A percentile compares a stretch with the other conserved stretches of the same genome.
Evolutionary conservation across 2,888 invertebrate genomes (phyloP).

Genomic region (Trachelus stipa): DNA sequence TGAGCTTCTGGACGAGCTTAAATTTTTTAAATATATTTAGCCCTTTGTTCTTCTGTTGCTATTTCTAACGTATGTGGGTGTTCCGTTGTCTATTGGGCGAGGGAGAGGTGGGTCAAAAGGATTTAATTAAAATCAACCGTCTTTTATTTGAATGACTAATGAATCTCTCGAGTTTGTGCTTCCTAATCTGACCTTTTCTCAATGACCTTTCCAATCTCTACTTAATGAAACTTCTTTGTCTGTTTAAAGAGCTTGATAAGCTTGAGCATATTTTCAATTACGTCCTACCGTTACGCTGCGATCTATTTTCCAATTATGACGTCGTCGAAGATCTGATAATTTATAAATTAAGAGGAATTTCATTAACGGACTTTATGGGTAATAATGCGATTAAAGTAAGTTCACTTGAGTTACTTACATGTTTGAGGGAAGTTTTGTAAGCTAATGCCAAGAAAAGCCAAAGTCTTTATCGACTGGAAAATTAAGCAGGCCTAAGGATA

Average conservation of each 20-base stretch:
- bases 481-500: not conserved
- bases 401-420: not conserved
- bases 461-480: not conserved
- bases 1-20: not conserved
- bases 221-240: not conserved
- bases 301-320: not conserved
- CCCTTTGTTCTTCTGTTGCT: not conserved
- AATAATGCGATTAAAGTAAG: not conserved
- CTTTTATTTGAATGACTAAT: not conserved
- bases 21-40: not conserved
- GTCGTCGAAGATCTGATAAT: not conserved
- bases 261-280: not conserved
- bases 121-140: not conserved
- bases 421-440: not conserved
- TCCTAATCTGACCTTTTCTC: not conserved
- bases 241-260: not conserved
- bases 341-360: not conserved
- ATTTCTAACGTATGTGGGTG: not conserved
- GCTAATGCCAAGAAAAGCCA: not conserved
- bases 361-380: not conserved
- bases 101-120: not conserved
- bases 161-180: not conserved
- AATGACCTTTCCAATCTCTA: not conserved
- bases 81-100: no score
- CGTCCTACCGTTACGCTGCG: not conserved